Percentiles rank a stretch among this genome's conserved stretches.
These are phyloP conservation scores for Omphaloscelis lunosa DNA, from an alignment of 2,888 invertebrate species.

Conservation along the genomic window DNA sequence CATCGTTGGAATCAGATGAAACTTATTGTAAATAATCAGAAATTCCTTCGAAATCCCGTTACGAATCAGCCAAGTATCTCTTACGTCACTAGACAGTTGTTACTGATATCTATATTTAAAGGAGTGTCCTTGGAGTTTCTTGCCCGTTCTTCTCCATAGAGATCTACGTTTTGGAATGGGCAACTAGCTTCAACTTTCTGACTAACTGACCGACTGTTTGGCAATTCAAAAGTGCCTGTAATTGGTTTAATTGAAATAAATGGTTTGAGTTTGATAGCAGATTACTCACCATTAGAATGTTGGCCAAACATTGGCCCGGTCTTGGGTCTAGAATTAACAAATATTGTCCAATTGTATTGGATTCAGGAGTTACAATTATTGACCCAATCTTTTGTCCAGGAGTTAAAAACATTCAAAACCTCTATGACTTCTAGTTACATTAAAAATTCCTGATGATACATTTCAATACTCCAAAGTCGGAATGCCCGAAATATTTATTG, in stretches of 20 bases:
- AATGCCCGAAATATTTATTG: slow-evolving; percentile 30
- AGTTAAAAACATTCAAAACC: slow-evolving; percentile 11
- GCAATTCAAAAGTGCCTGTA: no score
- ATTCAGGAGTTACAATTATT: neutral
- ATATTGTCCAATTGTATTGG: neutral
- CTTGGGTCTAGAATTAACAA: neutral
- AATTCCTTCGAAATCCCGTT: slow-evolving; percentile 19
- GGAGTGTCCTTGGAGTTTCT: no score
- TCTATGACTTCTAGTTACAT: neutral
- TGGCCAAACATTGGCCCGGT: slow-evolving; percentile 34
- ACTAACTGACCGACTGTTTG: no score
- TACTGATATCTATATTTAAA: no score
- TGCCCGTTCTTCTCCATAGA: no score
- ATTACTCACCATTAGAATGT: neutral
- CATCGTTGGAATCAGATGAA: neutral
- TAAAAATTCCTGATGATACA: slow-evolving; percentile 20
- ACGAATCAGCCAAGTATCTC: slow-evolving; percentile 56
- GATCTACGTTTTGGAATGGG: no score
- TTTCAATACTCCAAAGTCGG: neutral
- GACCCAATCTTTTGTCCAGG: neutral
- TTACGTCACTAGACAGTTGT: slow-evolving; percentile 52
- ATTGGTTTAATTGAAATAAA: no score
- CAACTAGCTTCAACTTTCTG: no score
- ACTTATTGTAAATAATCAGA: slow-evolving; percentile 15
- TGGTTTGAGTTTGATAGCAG: no score